Percentiles rank a stretch among this genome's conserved stretches.
phyloP scores from a whole-genome alignment of 2,888 invertebrate genomes.

The Cephus pulcher region DNA sequence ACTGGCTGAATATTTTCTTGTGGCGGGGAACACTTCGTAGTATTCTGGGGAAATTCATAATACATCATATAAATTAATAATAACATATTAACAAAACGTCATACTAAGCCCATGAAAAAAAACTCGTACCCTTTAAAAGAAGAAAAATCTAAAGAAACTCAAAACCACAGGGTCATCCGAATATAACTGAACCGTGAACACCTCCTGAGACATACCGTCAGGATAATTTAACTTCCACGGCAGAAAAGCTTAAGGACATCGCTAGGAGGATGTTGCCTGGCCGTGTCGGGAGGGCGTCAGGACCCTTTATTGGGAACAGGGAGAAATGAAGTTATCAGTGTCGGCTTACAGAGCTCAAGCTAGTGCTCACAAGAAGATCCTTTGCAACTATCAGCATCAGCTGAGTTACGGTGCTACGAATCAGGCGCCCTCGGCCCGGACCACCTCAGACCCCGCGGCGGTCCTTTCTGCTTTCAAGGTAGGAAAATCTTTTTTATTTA shows the following conservation, averaged over 20 bases:
- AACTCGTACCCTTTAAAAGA: background rate
- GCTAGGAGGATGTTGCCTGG: constrained; percentile 44
- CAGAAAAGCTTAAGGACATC: constrained; percentile 32
- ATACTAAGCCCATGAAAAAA: background rate
- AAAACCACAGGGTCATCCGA: background rate
- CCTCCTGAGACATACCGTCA: background rate
- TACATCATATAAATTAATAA: background rate
- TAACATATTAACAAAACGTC: background rate
- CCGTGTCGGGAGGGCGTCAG: constrained; percentile 44
- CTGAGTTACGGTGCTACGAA: constrained; percentile 75
- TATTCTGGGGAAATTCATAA: background rate
- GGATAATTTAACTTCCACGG: background rate
- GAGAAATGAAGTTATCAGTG: constrained; percentile 85
- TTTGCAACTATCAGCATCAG: constrained; percentile 82
- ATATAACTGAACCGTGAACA: background rate
- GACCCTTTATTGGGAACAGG: constrained; percentile 50
- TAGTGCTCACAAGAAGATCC: constrained; percentile 88
- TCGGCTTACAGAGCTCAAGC: constrained; percentile 90
- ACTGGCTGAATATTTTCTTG: background rate
- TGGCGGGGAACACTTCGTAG: background rate
- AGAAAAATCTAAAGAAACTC: background rate
- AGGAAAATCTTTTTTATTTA: constrained; percentile 33
- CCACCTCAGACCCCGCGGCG: constrained; percentile 69
- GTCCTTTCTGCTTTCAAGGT: constrained; percentile 71
- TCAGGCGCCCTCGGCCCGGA: constrained; percentile 61